These are phyloP conservation scores for Sphinx pinastri DNA, from an alignment of 2,888 invertebrate genomes.

Conservation along the genomic window DNA sequence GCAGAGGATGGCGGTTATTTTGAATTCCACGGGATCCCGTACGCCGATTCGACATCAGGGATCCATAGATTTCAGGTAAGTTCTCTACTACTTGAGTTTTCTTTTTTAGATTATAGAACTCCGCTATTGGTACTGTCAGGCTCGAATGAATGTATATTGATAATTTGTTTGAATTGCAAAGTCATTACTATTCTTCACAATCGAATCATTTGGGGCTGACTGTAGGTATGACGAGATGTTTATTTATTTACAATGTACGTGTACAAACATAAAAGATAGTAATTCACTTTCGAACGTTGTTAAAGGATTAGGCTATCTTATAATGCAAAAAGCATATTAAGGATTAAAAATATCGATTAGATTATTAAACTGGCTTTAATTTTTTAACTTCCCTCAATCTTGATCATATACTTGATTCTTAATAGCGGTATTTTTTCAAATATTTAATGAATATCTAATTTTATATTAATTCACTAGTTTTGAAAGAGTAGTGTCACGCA, in stretches of 20 bases:
- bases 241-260: neutral
- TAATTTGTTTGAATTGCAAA: no score
- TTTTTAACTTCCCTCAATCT: no score
- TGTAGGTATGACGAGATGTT: no score
- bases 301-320: neutral
- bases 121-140: no score
- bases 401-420: no score
- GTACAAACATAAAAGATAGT: neutral
- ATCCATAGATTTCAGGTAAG: constrained; percentile 68
- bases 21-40: constrained; percentile 72
- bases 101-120: neutral
- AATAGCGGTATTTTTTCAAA: no score
- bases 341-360: neutral
- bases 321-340: neutral
- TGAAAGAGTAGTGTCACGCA: no score
- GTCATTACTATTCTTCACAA: no score
- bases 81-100: constrained; percentile 7
- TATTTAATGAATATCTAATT: no score
- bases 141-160: no score
- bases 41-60: constrained; percentile 71
- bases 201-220: no score
- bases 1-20: constrained; percentile 53
- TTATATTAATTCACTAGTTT: no score
- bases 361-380: neutral
- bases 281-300: neutral